phyloP scores from a whole-genome alignment of 2,113 vertebrate species.

The Corapipo altera region DNA sequence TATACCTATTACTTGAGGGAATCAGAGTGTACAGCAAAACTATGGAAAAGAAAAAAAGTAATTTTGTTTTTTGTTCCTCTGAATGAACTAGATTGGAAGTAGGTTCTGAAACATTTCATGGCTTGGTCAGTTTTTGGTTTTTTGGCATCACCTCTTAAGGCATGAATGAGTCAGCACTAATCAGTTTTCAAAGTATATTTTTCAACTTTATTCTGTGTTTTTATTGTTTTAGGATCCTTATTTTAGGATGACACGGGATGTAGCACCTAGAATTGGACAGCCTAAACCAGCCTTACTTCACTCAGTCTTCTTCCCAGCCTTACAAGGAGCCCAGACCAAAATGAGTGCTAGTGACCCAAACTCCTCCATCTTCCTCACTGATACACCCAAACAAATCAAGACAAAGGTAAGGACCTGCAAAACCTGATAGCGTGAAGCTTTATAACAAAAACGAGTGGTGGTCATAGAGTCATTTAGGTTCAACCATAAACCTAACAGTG shows the following conservation, averaged over 20 bases:
- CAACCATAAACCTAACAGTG: neutral
- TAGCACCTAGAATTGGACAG: constrained; percentile 90
- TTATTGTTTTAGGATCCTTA: constrained; percentile 87
- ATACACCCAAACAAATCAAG: constrained; percentile 96
- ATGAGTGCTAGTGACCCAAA: constrained; percentile 97
- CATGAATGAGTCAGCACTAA: neutral
- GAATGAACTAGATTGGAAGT: neutral
- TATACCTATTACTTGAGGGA: neutral
- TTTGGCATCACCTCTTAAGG: neutral
- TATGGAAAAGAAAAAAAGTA: neutral
- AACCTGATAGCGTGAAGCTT: neutral
- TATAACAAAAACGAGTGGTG: neutral
- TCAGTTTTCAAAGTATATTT: neutral
- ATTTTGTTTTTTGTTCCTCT: neutral
- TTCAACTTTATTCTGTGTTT: neutral
- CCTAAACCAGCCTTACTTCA: constrained; percentile 93
- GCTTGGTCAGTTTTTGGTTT: neutral
- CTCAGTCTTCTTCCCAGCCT: constrained; percentile 94
- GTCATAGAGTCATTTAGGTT: neutral
- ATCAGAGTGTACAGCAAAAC: neutral
- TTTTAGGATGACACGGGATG: constrained; percentile 97
- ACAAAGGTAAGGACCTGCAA: constrained; percentile 81
- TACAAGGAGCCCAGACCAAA: constrained; percentile 97
- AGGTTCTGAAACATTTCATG: neutral
- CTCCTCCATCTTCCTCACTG: constrained; percentile 95